A percentile compares a stretch with the other conserved stretches of the same genome.
These are phyloP conservation scores for Lypha dubia DNA, from an alignment of 2,888 invertebrate species.

Conservation along the genomic window DNA sequence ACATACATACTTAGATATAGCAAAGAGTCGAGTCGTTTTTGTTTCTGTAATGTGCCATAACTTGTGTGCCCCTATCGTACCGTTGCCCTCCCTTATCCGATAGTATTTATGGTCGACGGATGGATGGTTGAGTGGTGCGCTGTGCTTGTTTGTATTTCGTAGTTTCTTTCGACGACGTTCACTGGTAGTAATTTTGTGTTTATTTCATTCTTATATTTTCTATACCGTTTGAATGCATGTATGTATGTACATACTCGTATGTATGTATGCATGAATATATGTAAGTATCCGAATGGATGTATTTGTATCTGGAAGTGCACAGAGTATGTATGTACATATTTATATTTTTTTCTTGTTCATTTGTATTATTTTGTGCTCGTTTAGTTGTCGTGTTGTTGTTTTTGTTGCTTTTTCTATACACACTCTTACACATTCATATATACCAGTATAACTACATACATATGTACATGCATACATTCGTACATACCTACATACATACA, in stretches of 20 bases:
- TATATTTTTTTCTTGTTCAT: constrained; percentile 28
- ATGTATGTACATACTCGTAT: constrained; percentile 11
- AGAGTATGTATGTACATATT: not conserved
- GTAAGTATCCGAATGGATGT: constrained; percentile 4
- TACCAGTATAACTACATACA: not conserved
- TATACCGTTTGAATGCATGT: constrained; percentile 38
- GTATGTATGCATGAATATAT: not conserved
- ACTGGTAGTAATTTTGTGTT: constrained; percentile 68
- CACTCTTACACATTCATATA: too few species aligned
- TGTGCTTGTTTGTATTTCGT: constrained; percentile 55
- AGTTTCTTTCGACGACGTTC: constrained; percentile 62
- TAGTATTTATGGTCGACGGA: constrained; percentile 41
- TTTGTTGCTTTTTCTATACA: constrained; percentile 23
- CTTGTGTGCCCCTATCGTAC: constrained; percentile 53
- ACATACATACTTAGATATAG: not conserved
- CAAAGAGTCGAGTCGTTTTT: constrained; percentile 25
- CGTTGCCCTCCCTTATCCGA: constrained; percentile 56
- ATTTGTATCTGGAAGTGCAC: constrained; percentile 27
- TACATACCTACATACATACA: not conserved
- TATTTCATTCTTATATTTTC: constrained; percentile 60
- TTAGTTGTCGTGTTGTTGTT: constrained; percentile 58
- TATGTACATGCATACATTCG: not conserved
- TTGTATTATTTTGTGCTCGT: constrained; percentile 71
- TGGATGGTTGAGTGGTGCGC: constrained; percentile 41
- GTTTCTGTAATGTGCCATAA: constrained; percentile 59